phyloP scores from a whole-genome alignment of 2,797 vertebrate species.

The Premnoplex brunnescens region DNA sequence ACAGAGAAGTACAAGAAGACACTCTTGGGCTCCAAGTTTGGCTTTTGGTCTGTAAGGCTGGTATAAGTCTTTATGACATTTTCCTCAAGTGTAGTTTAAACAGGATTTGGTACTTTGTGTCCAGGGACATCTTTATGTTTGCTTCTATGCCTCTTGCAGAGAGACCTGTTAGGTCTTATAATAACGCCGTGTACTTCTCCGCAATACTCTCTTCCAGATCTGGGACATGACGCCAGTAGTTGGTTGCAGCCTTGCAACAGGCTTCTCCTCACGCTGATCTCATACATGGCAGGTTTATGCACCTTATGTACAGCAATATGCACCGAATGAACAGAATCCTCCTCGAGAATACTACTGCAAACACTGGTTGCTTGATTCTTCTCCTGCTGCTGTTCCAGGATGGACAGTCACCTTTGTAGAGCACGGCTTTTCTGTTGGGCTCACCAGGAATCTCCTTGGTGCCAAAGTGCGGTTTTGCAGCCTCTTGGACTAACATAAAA shows the following conservation, averaged over 20 bases:
- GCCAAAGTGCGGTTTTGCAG: background rate
- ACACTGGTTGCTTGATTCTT: conserved; percentile 60
- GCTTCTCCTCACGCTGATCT: conserved; percentile 89
- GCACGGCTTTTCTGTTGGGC: conserved; percentile 37
- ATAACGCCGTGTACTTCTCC: background rate
- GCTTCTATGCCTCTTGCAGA: background rate
- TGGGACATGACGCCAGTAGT: conserved; percentile 98
- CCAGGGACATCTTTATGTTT: background rate
- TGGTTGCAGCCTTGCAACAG: conserved; percentile 92
- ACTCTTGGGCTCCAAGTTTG: background rate
- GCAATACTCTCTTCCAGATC: conserved; percentile 78
- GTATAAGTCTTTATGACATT: background rate
- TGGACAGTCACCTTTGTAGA: conserved; percentile 44
- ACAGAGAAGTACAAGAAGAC: background rate
- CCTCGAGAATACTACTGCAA: conserved; percentile 60
- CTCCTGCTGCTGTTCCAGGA: conserved; percentile 53
- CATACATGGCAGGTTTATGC: background rate
- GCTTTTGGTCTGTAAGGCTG: background rate
- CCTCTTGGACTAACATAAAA: background rate
- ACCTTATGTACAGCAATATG: conserved; percentile 54
- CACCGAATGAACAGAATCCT: conserved; percentile 28
- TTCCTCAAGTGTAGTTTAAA: background rate
- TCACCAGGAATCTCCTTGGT: conserved; percentile 9
- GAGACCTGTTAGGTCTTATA: background rate
- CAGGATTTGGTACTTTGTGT: background rate